Conservation (phyloP, 2,888 invertebrate species). For the Nephrotoma guestfalica region DNA sequence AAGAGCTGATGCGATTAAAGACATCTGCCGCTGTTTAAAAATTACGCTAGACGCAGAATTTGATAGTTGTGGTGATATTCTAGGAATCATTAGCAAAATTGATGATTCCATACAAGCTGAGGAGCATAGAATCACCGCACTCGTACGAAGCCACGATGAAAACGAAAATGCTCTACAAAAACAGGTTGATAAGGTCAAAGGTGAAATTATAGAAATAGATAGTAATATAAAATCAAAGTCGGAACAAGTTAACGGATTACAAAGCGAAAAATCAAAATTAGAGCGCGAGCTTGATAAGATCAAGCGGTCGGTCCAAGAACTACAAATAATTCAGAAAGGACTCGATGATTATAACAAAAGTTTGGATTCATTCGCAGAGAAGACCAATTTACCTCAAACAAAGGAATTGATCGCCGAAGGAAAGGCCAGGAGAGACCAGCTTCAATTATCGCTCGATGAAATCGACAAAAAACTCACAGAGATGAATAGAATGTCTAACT, state of each 20-base stretch:
- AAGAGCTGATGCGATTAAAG: constrained; percentile 19
- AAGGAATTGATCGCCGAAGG: constrained; percentile 44
- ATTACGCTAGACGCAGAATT: not conserved
- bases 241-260: constrained; percentile 33
- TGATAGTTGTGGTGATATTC: not conserved
- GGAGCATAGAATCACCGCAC: constrained; percentile 21
- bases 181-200: constrained; percentile 38
- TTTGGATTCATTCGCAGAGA: constrained; percentile 34
- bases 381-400: constrained; percentile 38
- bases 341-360: constrained; percentile 24
- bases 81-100: constrained; percentile 16
- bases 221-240: constrained; percentile 49
- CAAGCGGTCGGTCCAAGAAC: constrained; percentile 38
- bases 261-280: constrained; percentile 39
- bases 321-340: constrained; percentile 35
- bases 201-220: constrained; percentile 44
- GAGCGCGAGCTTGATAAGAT: constrained; percentile 45
- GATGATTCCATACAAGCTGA: constrained; percentile 19
- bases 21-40: constrained; percentile 19
- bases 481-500: constrained; percentile 26
- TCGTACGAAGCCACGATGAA: constrained; percentile 18
- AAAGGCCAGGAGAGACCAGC: constrained; percentile 38
- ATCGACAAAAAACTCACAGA: constrained; percentile 36
- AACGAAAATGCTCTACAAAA: constrained; percentile 35
- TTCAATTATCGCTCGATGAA: constrained; percentile 43